Conservation (phyloP, 2,113 vertebrate species). For the Myotis brandtii region DNA sequence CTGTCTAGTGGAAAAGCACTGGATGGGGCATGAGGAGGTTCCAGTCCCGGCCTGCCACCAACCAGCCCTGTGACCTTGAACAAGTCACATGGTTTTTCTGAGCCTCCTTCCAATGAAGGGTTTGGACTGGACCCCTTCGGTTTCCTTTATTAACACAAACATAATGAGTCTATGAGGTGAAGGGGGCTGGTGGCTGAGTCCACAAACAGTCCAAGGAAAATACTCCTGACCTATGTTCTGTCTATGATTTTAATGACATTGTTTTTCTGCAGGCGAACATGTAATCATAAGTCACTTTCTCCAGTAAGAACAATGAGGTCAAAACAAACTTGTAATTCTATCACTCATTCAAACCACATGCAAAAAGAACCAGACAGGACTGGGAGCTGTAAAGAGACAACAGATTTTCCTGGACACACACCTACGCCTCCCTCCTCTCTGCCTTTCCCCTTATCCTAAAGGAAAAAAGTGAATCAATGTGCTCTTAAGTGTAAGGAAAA, state of each 20-base stretch:
- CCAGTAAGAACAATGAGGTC: conserved; percentile 36
- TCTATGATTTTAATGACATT: background rate
- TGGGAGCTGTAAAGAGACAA: background rate
- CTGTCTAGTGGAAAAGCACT: background rate
- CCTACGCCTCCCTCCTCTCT: background rate
- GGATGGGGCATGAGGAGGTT: background rate
- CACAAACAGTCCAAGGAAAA: conserved; percentile 35
- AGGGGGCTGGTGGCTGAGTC: background rate
- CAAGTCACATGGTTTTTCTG: background rate
- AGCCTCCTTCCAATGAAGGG: background rate
- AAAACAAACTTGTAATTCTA: conserved; percentile 39
- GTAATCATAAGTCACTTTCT: background rate
- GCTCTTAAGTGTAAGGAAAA: background rate
- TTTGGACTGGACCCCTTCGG: background rate
- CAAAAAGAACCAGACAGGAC: background rate
- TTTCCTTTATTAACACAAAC: background rate
- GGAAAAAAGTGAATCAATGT: background rate
- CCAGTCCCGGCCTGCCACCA: background rate
- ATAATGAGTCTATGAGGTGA: background rate
- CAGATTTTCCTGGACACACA: background rate
- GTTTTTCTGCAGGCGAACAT: background rate
- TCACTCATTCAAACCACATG: background rate
- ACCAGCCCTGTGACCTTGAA: background rate
- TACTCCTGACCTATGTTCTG: background rate
- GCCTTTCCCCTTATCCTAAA: background rate